Conservation (phyloP, 2,113 vertebrate genomes). For the Cairina moschata region DNA sequence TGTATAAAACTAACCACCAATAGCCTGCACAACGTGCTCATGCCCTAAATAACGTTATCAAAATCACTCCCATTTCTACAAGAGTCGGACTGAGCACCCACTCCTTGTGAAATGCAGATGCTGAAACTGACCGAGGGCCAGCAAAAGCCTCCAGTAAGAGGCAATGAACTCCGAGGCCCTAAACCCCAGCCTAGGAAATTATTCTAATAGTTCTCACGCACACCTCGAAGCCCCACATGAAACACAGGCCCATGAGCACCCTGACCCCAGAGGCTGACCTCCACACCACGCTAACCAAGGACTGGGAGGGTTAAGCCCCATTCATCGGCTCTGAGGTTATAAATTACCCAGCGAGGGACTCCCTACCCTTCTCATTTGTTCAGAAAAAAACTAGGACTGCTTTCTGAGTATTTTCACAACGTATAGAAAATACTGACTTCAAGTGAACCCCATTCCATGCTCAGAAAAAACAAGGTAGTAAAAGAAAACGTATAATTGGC, state of each 20-base stretch:
- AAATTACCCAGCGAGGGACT: background rate
- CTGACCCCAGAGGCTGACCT: background rate
- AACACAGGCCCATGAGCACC: background rate
- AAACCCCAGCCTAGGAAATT: background rate
- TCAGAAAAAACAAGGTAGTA: background rate
- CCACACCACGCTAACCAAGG: background rate
- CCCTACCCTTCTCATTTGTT: background rate
- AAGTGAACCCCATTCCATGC: background rate
- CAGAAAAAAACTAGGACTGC: background rate
- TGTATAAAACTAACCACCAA: background rate
- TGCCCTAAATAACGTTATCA: background rate
- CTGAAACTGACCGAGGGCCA: background rate
- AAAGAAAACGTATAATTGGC: background rate
- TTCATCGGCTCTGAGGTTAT: background rate
- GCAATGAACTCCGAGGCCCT: background rate
- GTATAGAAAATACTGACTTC: background rate
- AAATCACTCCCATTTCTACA: background rate
- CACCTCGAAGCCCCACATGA: background rate
- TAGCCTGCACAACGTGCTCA: background rate
- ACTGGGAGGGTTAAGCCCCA: background rate
- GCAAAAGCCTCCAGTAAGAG: background rate
- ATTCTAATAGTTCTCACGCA: background rate
- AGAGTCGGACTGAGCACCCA: background rate
- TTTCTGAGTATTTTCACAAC: background rate
- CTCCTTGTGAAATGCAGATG: background rate